Base-by-base conservation (phyloP, 1,140 invertebrate genomes). In the Portunus trituberculatus region DNA sequence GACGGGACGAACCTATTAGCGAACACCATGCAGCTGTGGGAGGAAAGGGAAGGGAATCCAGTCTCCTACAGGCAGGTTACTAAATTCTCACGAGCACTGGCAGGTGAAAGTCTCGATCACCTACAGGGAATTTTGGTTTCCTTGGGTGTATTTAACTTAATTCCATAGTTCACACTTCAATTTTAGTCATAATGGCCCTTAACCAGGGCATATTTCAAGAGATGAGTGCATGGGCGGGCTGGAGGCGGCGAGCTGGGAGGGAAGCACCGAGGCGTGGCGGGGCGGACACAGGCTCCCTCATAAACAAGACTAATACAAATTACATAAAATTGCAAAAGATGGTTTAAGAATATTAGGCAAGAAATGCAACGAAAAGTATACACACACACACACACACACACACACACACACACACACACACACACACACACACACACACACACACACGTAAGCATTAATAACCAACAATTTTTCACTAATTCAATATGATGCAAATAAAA, bases 151-250 rank as follows among this genome's bases (percentile, higher is more conserved):
- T 76, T 76, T 76, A 0, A 76, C 67, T 76, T 76, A 76, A 76
- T 76, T 76, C 67, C 67, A 76, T 76, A 76, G 67, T 76, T 76
- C 67, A 76, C 67, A 76, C 67, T 25, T 76, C 20, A 76, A 76
- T 76, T 25, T 20, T n/a, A 76, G 12, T 7, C 25, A n/a, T 76
- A 20, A 76, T 76, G 20, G 20, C 12, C 67, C 20, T n/a, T 76
- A n/a, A 76, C n/a, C n/a, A 20, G n/a, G 67, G n/a, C 67, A 76
- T 76, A n/a, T 76, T 76, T 76, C 67, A 76, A 25, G 67, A 10
- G 67, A 12, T n/a, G 67, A 76, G 20, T n/a, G 39, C 39, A 39
- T 39, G 67, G 67, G 67, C 67, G 25, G 67, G 67, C 20, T 76
- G 67, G 67, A 76, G 25, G 20, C 1, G 20, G 20, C 20, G 4